Evolutionary conservation across 2,113 vertebrate genomes (phyloP).

Genomic region (Pedionomus torquatus): DNA sequence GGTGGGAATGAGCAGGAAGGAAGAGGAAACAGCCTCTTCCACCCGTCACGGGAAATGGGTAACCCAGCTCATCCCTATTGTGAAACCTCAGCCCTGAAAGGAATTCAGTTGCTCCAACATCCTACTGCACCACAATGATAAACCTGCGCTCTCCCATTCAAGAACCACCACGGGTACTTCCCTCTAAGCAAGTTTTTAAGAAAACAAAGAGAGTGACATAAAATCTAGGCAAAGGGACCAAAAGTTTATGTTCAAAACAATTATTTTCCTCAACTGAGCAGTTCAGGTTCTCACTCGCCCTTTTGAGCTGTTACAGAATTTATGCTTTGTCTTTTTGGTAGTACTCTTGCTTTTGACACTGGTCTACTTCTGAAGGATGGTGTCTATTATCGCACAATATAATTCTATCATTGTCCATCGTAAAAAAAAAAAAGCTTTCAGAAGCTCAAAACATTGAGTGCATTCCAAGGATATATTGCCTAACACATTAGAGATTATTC

Average conservation of each 20-base stretch:
- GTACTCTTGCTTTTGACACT: neutral
- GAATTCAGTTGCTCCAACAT: neutral
- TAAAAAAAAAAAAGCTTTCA: neutral
- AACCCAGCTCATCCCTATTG: conserved; percentile 15
- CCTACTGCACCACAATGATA: neutral
- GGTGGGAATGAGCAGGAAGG: neutral
- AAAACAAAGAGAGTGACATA: neutral
- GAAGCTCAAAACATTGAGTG: neutral
- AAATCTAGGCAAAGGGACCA: neutral
- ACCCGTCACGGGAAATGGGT: conserved; percentile 8
- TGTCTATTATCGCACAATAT: neutral
- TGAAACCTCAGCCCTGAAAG: conserved; percentile 6
- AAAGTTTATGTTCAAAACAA: neutral
- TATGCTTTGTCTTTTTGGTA: neutral
- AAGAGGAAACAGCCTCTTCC: conserved; percentile 36
- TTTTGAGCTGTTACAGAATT: neutral
- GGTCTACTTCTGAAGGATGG: neutral
- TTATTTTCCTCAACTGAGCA: neutral
- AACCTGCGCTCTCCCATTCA: neutral
- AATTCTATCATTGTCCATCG: neutral
- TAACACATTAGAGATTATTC: neutral
- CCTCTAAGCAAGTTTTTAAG: neutral
- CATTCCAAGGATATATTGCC: neutral
- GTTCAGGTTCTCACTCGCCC: neutral
- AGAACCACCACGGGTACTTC: neutral